Percentiles rank a stretch among this genome's conserved stretches.
phyloP scores from a whole-genome alignment of 2,797 vertebrate species.

The Anniella stebbinsi region DNA sequence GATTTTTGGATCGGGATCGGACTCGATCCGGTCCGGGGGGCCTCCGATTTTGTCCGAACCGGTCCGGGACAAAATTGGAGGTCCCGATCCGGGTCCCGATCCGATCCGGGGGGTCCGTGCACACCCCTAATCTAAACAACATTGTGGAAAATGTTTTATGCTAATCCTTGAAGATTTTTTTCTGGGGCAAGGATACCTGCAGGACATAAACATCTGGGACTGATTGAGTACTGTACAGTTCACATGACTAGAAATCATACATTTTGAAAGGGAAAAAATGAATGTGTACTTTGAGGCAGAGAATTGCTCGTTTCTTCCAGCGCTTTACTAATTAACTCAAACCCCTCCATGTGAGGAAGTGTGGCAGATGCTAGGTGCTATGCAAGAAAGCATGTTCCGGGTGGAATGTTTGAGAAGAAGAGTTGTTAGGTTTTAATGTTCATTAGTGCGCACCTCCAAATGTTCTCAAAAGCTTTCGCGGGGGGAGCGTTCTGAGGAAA shows the following conservation, averaged over 20 bases:
- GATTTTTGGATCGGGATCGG: no score
- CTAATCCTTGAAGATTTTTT: neutral
- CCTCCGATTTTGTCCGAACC: no score
- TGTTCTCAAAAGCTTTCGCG: neutral
- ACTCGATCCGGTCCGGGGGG: no score
- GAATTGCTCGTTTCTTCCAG: slow-evolving; percentile 25
- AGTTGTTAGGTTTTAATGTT: neutral
- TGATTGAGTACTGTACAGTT: neutral
- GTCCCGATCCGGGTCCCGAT: no score
- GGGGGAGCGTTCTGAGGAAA: neutral
- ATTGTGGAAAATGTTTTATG: neutral
- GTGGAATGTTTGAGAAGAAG: slow-evolving; percentile 4
- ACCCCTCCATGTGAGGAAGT: neutral
- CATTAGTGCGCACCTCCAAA: slow-evolving; percentile 3
- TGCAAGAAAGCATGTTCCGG: neutral
- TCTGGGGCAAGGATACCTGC: neutral
- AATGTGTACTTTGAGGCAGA: neutral
- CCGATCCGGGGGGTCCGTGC: no score
- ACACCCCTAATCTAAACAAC: no score
- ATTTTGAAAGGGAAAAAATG: slow-evolving; percentile 13
- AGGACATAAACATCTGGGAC: neutral
- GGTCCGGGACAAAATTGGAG: no score
- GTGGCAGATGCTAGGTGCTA: slow-evolving; percentile 27
- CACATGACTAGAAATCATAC: neutral
- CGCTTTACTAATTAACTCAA: neutral